Percentiles rank a stretch among this genome's conserved stretches.
Evolutionary conservation across 1,140 invertebrate species (phyloP).

Genomic region (Paralvinella palmiformis): DNA sequence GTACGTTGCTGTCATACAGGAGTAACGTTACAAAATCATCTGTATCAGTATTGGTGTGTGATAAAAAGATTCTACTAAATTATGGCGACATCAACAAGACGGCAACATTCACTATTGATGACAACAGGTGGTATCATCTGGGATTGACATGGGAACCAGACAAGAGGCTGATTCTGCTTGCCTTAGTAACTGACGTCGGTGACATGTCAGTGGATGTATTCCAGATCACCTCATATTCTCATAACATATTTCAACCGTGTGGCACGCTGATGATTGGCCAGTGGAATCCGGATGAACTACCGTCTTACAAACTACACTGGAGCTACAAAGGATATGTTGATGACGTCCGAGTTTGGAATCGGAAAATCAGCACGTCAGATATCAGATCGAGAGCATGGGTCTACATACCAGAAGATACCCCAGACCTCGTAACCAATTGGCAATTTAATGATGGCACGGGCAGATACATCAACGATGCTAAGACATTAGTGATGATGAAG

Average conservation of each 20-base stretch:
- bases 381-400: slow-evolving; percentile 19
- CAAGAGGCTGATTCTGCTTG: slow-evolving; percentile 15
- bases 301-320: slow-evolving; percentile 20
- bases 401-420: not conserved
- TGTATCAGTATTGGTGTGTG: slow-evolving; percentile 21
- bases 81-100: slow-evolving; percentile 2
- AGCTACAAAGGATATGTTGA: slow-evolving; percentile 23
- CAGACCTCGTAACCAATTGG: slow-evolving; percentile 23
- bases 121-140: slow-evolving; percentile 26
- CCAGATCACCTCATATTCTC: not conserved
- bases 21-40: not conserved
- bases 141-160: slow-evolving; percentile 21
- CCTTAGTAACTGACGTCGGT: slow-evolving; percentile 16
- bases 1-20: slow-evolving; percentile 25
- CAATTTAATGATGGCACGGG: slow-evolving; percentile 22
- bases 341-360: slow-evolving; percentile 28
- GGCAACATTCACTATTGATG: slow-evolving; percentile 19
- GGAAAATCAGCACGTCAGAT: slow-evolving; percentile 16
- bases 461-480: slow-evolving; percentile 9
- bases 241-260: slow-evolving; percentile 22
- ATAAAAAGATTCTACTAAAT: slow-evolving; percentile 16
- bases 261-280: slow-evolving; percentile 26
- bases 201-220: not conserved
- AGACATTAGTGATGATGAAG: slow-evolving; percentile 16
- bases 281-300: slow-evolving; percentile 11